A percentile compares a stretch with the other conserved stretches of the same genome.
phyloP scores from a whole-genome alignment of 2,113 vertebrate genomes.

The Gopherus evgoodei region DNA sequence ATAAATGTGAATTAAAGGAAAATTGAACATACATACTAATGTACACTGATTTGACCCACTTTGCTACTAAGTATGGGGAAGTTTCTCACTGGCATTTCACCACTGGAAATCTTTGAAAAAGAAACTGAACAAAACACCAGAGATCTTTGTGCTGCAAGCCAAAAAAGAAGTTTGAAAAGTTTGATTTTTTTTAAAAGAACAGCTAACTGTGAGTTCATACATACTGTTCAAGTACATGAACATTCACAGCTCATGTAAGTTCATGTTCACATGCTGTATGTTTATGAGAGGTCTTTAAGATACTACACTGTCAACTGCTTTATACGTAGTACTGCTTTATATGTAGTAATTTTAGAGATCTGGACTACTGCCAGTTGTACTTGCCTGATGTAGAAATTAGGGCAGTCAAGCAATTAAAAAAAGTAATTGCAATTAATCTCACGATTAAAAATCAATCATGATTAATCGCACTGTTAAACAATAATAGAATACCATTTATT shows the following conservation, averaged over 20 bases:
- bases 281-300: background rate
- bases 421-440: too few species aligned
- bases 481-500: too few species aligned
- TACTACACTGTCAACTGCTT: background rate
- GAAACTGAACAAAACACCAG: conserved; percentile 32
- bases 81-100: background rate
- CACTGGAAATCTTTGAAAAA: conserved; percentile 20
- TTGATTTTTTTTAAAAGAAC: background rate
- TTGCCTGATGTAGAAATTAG: background rate
- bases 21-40: background rate
- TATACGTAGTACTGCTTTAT: background rate
- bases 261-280: background rate
- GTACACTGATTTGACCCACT: background rate
- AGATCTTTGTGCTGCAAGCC: conserved; percentile 15
- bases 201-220: background rate
- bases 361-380: background rate
- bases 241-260: background rate
- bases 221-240: background rate
- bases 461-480: too few species aligned
- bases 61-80: background rate
- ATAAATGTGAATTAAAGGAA: background rate
- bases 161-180: background rate
- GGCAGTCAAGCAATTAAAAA: too few species aligned
- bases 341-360: background rate
- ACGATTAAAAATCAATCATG: too few species aligned